phyloP scores from a whole-genome alignment of 2,797 vertebrate species.

The Danio tinwini region DNA sequence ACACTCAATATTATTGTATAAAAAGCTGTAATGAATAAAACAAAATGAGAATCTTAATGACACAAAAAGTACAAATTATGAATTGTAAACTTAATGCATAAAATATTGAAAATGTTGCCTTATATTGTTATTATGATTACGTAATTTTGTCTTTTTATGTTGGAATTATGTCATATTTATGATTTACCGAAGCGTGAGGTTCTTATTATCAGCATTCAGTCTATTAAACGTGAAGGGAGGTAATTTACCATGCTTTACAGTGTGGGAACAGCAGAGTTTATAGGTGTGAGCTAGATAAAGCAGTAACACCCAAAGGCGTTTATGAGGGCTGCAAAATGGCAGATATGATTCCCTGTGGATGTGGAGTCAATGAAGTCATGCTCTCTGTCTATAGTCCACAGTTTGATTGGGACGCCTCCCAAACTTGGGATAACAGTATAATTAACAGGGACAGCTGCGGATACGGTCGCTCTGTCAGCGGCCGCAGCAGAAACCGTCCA shows the following conservation, averaged over 20 bases:
- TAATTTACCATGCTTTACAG: conserved; percentile 47
- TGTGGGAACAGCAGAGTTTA: conserved; percentile 65
- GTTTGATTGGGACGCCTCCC: conserved; percentile 72
- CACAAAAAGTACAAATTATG: too few species aligned
- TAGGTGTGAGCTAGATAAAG: conserved; percentile 58
- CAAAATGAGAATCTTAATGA: too few species aligned
- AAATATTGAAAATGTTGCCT: too few species aligned
- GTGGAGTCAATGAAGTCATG: conserved; percentile 67
- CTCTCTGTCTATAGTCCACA: conserved; percentile 24
- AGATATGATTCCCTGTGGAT: conserved; percentile 60
- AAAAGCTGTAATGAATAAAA: neutral
- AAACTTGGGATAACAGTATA: conserved; percentile 71
- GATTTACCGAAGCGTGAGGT: neutral
- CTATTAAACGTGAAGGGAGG: neutral
- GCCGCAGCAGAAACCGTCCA: conserved; percentile 61
- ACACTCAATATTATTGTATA: neutral
- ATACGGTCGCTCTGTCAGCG: conserved; percentile 59
- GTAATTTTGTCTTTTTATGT: neutral
- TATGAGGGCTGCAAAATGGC: conserved; percentile 65
- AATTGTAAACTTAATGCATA: too few species aligned
- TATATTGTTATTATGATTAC: too few species aligned
- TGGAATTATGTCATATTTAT: neutral
- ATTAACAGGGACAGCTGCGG: conserved; percentile 77
- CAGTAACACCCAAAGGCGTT: conserved; percentile 65
- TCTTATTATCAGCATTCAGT: too few species aligned